Conservation (phyloP, 2,113 vertebrate genomes). For the Chaetodon auriga region DNA sequence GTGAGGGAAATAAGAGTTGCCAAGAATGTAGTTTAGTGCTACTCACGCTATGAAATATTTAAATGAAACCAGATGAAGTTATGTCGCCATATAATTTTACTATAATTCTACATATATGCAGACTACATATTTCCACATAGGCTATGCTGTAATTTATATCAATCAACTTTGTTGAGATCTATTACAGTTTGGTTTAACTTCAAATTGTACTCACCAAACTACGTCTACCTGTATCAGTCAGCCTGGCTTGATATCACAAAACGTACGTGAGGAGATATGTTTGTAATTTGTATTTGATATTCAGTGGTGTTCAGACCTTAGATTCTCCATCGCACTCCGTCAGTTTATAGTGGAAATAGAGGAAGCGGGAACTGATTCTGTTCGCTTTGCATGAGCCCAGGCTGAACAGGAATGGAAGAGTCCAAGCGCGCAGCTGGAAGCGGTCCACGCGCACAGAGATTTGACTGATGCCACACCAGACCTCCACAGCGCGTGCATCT, state of each 20-base stretch:
- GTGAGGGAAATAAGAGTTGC: no score
- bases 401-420: slow-evolving; percentile 1
- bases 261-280: not conserved
- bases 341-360: slow-evolving; percentile 51
- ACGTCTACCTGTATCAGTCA: not conserved
- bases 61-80: no score
- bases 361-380: slow-evolving; percentile 1
- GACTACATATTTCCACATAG: no score
- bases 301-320: slow-evolving; percentile 26
- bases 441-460: slow-evolving; percentile 59
- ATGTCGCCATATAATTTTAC: no score
- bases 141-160: no score
- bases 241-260: not conserved
- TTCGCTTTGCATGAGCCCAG: slow-evolving; percentile 51
- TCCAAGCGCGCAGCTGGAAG: slow-evolving; percentile 33
- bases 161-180: no score
- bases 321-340: slow-evolving; percentile 9
- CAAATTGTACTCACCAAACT: not conserved
- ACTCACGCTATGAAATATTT: no score
- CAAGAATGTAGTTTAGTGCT: no score
- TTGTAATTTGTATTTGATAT: not conserved
- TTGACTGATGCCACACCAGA: slow-evolving; percentile 11
- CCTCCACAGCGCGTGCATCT: slow-evolving; percentile 25
- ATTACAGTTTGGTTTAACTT: no score
- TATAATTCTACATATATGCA: no score